Evolutionary conservation across 2,888 invertebrate species (phyloP).

Genomic region (Arctia plantaginis): DNA sequence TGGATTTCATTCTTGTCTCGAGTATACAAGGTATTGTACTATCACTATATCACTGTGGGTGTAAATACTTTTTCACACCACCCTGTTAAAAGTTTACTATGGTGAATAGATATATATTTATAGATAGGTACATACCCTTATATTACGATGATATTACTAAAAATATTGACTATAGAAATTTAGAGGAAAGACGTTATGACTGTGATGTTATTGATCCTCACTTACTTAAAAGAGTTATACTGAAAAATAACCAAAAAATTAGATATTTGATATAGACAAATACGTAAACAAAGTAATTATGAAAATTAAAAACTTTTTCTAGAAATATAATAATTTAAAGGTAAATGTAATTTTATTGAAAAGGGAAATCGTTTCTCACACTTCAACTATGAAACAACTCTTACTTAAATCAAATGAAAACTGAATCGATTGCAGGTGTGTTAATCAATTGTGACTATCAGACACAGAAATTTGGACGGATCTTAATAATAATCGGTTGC

Average conservation of each 20-base stretch:
- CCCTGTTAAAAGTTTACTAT: too few relatives aligned
- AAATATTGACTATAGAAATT: not conserved
- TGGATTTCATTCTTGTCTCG: not conserved
- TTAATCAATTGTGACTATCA: not conserved
- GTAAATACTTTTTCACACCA: too few relatives aligned
- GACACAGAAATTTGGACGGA: not conserved
- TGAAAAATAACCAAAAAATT: too few relatives aligned
- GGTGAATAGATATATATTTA: too few relatives aligned
- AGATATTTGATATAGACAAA: too few relatives aligned
- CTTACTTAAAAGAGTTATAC: too few relatives aligned
- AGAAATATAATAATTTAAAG: not conserved
- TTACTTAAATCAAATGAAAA: slow-evolving; percentile 10
- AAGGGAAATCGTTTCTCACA: not conserved
- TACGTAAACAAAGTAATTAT: too few relatives aligned
- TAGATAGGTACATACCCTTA: too few relatives aligned
- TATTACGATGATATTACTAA: too few relatives aligned
- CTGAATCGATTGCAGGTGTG: slow-evolving; percentile 5
- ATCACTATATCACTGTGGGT: not conserved
- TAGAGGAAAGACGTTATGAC: not conserved
- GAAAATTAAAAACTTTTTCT: not conserved
- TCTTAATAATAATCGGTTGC: not conserved
- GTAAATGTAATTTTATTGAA: not conserved
- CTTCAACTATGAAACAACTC: not conserved
- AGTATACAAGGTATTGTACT: not conserved
- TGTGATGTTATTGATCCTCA: too few relatives aligned